A percentile compares a stretch with the other conserved stretches of the same genome.
These are phyloP conservation scores for Hofmannophila pseudospretella DNA, from an alignment of 2,888 invertebrate genomes.

Conservation along the genomic window DNA sequence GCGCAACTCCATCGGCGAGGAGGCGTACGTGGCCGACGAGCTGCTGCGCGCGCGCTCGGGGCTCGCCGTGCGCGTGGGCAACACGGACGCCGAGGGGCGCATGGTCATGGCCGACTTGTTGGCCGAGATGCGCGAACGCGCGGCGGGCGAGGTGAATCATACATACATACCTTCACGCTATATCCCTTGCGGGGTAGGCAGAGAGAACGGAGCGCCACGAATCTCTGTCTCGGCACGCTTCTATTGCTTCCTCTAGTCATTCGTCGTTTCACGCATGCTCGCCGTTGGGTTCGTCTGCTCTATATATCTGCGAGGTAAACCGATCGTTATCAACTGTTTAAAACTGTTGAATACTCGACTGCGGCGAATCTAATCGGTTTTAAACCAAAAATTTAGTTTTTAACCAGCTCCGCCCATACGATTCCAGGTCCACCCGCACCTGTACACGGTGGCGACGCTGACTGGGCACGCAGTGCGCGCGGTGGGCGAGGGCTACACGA, in stretches of 20 bases:
- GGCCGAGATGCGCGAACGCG: slow-evolving; percentile 73
- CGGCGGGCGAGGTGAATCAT: neutral
- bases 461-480: slow-evolving; percentile 89
- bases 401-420: too few species aligned
- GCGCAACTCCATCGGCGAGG: slow-evolving; percentile 93
- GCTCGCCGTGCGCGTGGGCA: slow-evolving; percentile 89
- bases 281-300: too few species aligned
- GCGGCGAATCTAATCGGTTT: too few species aligned
- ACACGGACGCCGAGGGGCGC: slow-evolving; percentile 97
- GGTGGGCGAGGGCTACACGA: slow-evolving; percentile 84
- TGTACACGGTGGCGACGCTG: slow-evolving; percentile 94
- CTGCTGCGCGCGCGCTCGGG: slow-evolving; percentile 90
- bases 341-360: too few species aligned
- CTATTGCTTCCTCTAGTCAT: too few species aligned
- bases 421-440: slow-evolving; percentile 86
- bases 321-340: too few species aligned
- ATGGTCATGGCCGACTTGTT: slow-evolving; percentile 95
- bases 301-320: neutral
- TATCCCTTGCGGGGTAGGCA: too few species aligned
- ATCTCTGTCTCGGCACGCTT: too few species aligned
- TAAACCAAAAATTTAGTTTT: too few species aligned
- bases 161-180: too few species aligned
- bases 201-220: too few species aligned
- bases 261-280: too few species aligned
- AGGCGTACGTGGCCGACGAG: slow-evolving; percentile 94